Base-by-base conservation (phyloP, 1,140 invertebrate genomes). In the Anadara kagoshimensis region DNA sequence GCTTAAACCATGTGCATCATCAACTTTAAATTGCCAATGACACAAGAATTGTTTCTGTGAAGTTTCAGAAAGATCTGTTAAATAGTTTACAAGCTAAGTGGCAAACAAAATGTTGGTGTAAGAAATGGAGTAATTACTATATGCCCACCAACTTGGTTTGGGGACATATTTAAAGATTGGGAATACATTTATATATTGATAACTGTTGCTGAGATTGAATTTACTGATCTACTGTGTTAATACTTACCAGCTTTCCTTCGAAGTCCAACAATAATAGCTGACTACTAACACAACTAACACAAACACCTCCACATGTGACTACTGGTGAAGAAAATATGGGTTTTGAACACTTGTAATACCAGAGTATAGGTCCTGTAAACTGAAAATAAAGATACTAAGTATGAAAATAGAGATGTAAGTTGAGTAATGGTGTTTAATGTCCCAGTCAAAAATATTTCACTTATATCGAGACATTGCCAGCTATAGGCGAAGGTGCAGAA, bases 251-350 rank as follows among this genome's bases (percentile, higher is more conserved):
- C 29, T 89, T 72, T 29, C 91, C 90, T 54, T 76, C 71, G 61
- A 86, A 57, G 14, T 83, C 78, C 11, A 83, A 14, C 53, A 76
- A 78, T 68, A 84, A 83, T 5, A 94, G 75, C 67, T 85, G 84
- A 36, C 92, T 92, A 79, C 91, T 89, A 29, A 94, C 93, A 84
- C 87, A 86, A 8, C 89, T 87, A 62, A 90, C 91, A 72, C 92
- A 88, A 57, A 93, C 86, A 47, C 89, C 89, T 59, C 89, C 81
- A 47, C 88, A 29, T 90, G 89, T n/a, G 90, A 83, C 20, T 36
- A 83, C 83, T 1, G 93, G 92, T 29, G 91, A 91, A 5, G 92
- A 91, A 86, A 94, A 94, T 66, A 94, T 86, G 7, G 93, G 93
- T 78, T 92, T 91, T 43, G 79, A 69, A 2, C 76, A 63, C 10